Conservation (phyloP, 2,888 invertebrate genomes). For the Melikaiella ostensackeni region DNA sequence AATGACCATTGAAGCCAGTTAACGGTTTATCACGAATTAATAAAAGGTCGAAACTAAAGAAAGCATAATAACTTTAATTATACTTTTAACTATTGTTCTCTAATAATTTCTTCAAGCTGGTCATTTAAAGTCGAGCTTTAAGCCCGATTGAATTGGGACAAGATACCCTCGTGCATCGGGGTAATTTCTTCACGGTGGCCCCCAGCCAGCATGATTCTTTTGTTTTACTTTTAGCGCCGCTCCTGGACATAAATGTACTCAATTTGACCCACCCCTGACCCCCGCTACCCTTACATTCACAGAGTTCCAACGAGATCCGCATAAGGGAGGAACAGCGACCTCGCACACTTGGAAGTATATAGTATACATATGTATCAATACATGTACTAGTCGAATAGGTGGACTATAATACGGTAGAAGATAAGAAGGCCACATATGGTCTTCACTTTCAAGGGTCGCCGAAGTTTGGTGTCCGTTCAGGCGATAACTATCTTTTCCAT, state of each 20-base stretch:
- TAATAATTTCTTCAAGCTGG: not conserved
- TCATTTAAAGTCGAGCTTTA: not conserved
- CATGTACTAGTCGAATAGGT: slow-evolving; percentile 43
- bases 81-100: not conserved
- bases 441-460: slow-evolving; percentile 60
- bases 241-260: slow-evolving; percentile 60
- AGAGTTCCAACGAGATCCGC: not conserved
- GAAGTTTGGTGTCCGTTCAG: slow-evolving; percentile 62
- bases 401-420: slow-evolving; percentile 52
- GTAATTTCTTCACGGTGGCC: slow-evolving; percentile 50
- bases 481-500: slow-evolving; percentile 65
- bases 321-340: slow-evolving; percentile 23
- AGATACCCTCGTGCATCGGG: slow-evolving; percentile 4
- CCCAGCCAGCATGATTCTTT: slow-evolving; percentile 76
- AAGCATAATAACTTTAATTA: not conserved
- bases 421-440: slow-evolving; percentile 70
- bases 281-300: slow-evolving; percentile 39
- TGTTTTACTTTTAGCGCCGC: slow-evolving; percentile 71
- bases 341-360: slow-evolving; percentile 1
- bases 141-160: not conserved
- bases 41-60: too few relatives aligned
- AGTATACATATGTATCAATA: slow-evolving; percentile 36
- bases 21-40: too few relatives aligned
- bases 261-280: slow-evolving; percentile 53
- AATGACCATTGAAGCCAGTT: too few relatives aligned